phyloP scores from a whole-genome alignment of 2,797 vertebrate genomes.

The Merluccius polli region DNA sequence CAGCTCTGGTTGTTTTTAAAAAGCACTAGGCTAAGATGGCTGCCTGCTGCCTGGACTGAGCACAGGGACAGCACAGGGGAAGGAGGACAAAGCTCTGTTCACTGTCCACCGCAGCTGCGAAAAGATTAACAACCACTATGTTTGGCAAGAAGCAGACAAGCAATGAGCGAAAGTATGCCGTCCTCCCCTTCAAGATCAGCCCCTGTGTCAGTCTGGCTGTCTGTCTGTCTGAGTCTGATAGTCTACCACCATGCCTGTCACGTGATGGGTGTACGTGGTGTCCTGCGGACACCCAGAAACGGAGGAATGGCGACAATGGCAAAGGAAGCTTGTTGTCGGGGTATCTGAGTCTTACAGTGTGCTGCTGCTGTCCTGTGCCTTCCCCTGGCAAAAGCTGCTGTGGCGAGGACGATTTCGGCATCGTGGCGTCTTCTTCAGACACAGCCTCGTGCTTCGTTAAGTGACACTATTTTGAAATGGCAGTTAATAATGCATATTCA shows the following conservation, averaged over 20 bases:
- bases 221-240: constrained; percentile 13
- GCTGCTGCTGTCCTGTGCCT: constrained; percentile 60
- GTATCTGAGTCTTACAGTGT: constrained; percentile 60
- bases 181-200: background rate
- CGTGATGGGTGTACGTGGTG: constrained; percentile 2
- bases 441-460: constrained; percentile 68
- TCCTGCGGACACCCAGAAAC: constrained; percentile 43
- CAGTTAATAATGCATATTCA: constrained; percentile 55
- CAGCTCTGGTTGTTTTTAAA: constrained; percentile 10
- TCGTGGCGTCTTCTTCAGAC: constrained; percentile 63
- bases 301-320: constrained; percentile 40
- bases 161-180: background rate
- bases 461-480: constrained; percentile 68
- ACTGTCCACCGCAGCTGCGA: constrained; percentile 33
- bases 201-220: background rate
- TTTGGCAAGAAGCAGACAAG: background rate
- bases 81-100: constrained; percentile 40
- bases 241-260: background rate
- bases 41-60: constrained; percentile 29
- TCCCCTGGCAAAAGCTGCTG: constrained; percentile 64
- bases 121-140: constrained; percentile 17
- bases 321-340: constrained; percentile 29
- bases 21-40: constrained; percentile 25
- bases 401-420: constrained; percentile 61
- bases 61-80: constrained; percentile 23